Percentiles rank a stretch among this genome's conserved stretches.
These are phyloP conservation scores for Cyprinodon tularosa DNA, from an alignment of 2,113 vertebrate genomes.

Conservation along the genomic window DNA sequence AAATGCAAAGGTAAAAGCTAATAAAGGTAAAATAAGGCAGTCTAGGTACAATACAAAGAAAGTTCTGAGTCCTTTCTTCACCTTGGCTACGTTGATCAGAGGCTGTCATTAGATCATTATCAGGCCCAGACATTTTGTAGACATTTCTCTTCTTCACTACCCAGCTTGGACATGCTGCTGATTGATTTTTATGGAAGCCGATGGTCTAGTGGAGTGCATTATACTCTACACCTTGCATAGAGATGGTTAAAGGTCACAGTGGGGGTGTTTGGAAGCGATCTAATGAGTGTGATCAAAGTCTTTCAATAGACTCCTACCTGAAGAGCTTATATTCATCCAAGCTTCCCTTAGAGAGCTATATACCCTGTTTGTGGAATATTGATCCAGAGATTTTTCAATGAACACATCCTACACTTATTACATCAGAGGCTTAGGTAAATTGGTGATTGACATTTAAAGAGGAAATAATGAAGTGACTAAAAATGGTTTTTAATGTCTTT, in stretches of 20 bases:
- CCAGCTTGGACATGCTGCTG: slow-evolving; percentile 39
- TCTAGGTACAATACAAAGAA: slow-evolving; percentile 13
- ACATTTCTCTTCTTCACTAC: slow-evolving; percentile 29
- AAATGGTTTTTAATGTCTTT: background rate
- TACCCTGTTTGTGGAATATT: slow-evolving; percentile 7
- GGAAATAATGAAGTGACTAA: background rate
- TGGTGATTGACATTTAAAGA: slow-evolving; percentile 25
- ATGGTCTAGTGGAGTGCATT: slow-evolving; percentile 25
- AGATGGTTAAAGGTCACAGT: slow-evolving; percentile 28
- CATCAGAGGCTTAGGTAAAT: slow-evolving; percentile 7
- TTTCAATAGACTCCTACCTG: slow-evolving; percentile 36
- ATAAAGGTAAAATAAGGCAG: slow-evolving; percentile 8
- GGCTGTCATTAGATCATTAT: slow-evolving; percentile 61
- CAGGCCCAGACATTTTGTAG: slow-evolving; percentile 60
- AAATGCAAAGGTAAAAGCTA: slow-evolving; percentile 35
- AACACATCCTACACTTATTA: slow-evolving; percentile 15
- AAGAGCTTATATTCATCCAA: slow-evolving; percentile 17
- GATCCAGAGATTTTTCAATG: slow-evolving; percentile 37
- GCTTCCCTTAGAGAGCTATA: slow-evolving; percentile 2
- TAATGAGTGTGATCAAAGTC: slow-evolving; percentile 61
- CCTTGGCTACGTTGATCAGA: slow-evolving; percentile 60
- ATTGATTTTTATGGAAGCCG: slow-evolving; percentile 50
- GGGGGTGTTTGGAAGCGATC: slow-evolving; percentile 32
- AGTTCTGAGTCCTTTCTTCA: slow-evolving; percentile 43
- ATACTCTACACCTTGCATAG: slow-evolving; percentile 12